phyloP scores from a whole-genome alignment of 2,888 invertebrate species.

The Ormyrus pomaceus region DNA sequence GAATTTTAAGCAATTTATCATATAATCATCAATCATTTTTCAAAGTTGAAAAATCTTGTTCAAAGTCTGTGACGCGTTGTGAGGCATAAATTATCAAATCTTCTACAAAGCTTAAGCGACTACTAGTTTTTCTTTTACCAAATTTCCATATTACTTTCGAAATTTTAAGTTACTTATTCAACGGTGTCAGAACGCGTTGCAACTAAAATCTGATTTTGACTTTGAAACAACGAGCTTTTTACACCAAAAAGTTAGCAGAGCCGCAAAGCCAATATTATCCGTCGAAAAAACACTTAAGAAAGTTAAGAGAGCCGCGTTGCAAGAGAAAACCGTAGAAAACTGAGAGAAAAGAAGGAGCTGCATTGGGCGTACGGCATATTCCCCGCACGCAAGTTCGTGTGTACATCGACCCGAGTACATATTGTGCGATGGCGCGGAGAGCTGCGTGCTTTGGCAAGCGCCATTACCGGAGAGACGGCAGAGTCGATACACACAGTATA shows the following conservation, averaged over 20 bases:
- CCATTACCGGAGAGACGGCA: constrained; percentile 2
- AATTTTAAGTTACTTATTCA: too few relatives aligned
- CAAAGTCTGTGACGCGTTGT: neutral
- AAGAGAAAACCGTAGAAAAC: too few relatives aligned
- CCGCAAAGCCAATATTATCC: too few relatives aligned
- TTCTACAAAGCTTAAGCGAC: constrained; percentile 34
- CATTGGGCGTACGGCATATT: neutral
- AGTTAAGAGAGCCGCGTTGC: too few relatives aligned
- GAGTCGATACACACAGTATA: constrained; percentile 15
- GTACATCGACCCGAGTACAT: neutral
- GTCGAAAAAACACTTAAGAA: too few relatives aligned
- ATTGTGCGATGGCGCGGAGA: neutral
- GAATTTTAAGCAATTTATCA: constrained; percentile 17
- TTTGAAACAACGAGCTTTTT: too few relatives aligned
- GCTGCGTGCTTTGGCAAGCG: constrained; percentile 22
- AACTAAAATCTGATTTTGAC: too few relatives aligned
- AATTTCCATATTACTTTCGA: too few relatives aligned
- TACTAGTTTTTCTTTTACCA: neutral
- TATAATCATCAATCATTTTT: constrained; percentile 21
- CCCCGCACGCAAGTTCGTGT: neutral
- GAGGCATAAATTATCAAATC: neutral
- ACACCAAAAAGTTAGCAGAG: too few relatives aligned
- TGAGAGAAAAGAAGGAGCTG: too few relatives aligned
- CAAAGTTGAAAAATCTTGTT: neutral
- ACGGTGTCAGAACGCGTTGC: too few relatives aligned